These are phyloP conservation scores for Caradrina kadenii DNA, from an alignment of 2,888 invertebrate genomes.

Conservation along the genomic window DNA sequence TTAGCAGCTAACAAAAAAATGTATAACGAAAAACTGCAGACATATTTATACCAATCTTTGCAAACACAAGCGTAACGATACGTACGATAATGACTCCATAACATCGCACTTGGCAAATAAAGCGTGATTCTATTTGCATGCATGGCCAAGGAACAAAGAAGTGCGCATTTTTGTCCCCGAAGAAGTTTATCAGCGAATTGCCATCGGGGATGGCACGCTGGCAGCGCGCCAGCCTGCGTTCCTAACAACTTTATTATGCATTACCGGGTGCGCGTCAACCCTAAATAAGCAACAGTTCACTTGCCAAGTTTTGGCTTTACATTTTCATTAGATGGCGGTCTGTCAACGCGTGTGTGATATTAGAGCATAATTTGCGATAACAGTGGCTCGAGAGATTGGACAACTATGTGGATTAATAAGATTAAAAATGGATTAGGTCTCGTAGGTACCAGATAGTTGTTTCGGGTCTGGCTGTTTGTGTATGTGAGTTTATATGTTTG, in stretches of 20 bases:
- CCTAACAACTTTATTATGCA: slow-evolving; percentile 88
- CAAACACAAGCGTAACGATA: slow-evolving; percentile 4
- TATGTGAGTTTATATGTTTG: no score
- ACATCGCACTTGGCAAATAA: slow-evolving; percentile 48
- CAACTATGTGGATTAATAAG: slow-evolving; percentile 12
- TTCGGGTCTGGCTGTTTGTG: no score
- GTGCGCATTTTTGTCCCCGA: slow-evolving; percentile 50
- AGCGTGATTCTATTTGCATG: slow-evolving; percentile 47
- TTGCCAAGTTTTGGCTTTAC: slow-evolving; percentile 87
- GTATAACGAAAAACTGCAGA: neutral
- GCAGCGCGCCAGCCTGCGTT: slow-evolving; percentile 76
- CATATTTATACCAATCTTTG: neutral
- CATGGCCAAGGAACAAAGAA: slow-evolving; percentile 37
- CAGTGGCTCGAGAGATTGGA: slow-evolving; percentile 13
- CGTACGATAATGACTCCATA: slow-evolving; percentile 10
- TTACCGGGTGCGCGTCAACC: slow-evolving; percentile 81
- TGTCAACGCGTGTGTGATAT: slow-evolving; percentile 71
- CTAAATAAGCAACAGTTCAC: slow-evolving; percentile 86
- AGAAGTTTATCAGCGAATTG: slow-evolving; percentile 75
- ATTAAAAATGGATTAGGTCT: slow-evolving; percentile 25
- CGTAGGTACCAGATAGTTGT: no score
- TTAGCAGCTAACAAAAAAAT: neutral
- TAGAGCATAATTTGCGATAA: slow-evolving; percentile 64
- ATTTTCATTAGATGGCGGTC: slow-evolving; percentile 84
- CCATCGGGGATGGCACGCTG: slow-evolving; percentile 73